Evolutionary conservation across 2,888 invertebrate genomes (phyloP), one percentile per base, ranked within the genome.

Genomic region (Nomada lathburiana): DNA sequence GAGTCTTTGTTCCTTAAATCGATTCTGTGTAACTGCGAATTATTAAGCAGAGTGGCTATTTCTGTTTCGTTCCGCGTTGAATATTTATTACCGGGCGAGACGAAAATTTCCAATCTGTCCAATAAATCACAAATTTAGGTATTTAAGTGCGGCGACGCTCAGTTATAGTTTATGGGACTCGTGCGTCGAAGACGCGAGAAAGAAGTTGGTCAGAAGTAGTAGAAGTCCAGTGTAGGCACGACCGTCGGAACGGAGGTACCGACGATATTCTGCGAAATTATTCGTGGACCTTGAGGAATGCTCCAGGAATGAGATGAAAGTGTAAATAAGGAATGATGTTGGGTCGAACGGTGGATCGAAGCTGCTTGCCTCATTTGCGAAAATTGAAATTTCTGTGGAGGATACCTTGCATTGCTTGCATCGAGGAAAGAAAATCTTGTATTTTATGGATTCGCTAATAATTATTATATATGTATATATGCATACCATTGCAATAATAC

Each of bases 271-370:
- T 2, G 4, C 4, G 47, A 20, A 50, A 70, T 70, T 60, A 47
- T 29, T 29, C 16, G 16, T 60, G 70, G 60, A 60, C 59, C 70
- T 29, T n/a, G n/a, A 16, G 70, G 70, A 36, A 70, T 70, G 70
- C 42, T 16, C 4, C 16, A 70, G 29, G 69, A 59, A 70, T 57
- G 69, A 70, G 29, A 44, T 16, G 50, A 70, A 70, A 60, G 50
- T 60, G 70, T 60, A 47, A 60, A 70, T 70, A 70, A 60, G 60
- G 70, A 70, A 70, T 59, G 26, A 47, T 50, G 69, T 11, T 23
- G 26, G 44, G 57, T n/a, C n/a, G 57, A 59, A 20, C 65, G 26
- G n/a, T n/a, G 59, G n/a, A 47, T 59, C 70, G 59, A 59, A 60
- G 62, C 10, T 52, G 62, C 10, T 52, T 20, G n/a, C 29, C n/a